Conservation (phyloP, 1,140 invertebrate genomes). For the Heliothis virescens region DNA sequence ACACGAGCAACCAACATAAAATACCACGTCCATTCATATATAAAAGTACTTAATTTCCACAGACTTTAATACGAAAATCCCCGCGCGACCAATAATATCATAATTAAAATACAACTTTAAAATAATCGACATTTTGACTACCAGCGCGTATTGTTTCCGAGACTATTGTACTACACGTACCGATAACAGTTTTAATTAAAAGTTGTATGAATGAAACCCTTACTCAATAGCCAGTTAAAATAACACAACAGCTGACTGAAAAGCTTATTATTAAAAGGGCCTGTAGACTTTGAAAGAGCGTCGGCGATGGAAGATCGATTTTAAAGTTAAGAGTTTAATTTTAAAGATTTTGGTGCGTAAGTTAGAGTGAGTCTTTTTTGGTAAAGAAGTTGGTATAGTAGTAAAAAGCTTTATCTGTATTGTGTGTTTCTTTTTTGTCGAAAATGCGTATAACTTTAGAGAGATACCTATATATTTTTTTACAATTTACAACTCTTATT, state of each 20-base stretch:
- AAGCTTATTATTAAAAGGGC: slow-evolving; percentile 27
- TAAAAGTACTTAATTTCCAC: no score
- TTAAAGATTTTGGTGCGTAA: background rate
- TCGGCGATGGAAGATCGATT: slow-evolving; percentile 9
- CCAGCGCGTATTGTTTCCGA: background rate
- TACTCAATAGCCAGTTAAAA: slow-evolving; percentile 20
- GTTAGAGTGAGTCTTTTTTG: background rate
- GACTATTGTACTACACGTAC: background rate
- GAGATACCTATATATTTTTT: no score
- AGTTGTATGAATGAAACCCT: slow-evolving; percentile 22
- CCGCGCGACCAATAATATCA: background rate
- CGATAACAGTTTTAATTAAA: slow-evolving; percentile 45
- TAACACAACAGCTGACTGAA: slow-evolving; percentile 16
- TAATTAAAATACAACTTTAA: slow-evolving; percentile 1
- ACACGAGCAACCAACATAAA: no score
- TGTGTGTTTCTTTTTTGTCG: no score
- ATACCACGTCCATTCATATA: no score
- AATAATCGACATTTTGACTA: slow-evolving; percentile 28
- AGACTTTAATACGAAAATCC: no score
- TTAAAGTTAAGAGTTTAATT: background rate
- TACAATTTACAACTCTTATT: no score
- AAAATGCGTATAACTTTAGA: no score
- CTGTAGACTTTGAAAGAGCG: background rate
- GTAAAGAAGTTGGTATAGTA: no score
- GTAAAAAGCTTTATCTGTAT: no score